A percentile compares a stretch with the other conserved stretches of the same genome.
These are phyloP conservation scores for Antechinus flavipes DNA, from an alignment of 2,113 vertebrate species.

Conservation along the genomic window DNA sequence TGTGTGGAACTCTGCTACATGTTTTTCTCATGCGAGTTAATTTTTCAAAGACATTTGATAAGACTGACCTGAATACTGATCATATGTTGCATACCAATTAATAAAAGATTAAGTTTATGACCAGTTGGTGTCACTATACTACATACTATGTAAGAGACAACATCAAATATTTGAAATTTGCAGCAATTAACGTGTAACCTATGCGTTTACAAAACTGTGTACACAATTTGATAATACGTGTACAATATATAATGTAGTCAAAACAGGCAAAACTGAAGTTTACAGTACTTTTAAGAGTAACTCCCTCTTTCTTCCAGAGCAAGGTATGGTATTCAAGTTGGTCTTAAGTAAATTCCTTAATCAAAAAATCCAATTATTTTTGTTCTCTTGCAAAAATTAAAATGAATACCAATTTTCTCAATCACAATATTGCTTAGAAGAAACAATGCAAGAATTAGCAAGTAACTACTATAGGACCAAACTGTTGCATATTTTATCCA, in stretches of 20 bases:
- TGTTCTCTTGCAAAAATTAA: conserved; percentile 61
- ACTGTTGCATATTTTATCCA: neutral
- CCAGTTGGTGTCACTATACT: neutral
- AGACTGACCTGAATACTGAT: neutral
- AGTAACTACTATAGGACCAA: conserved; percentile 46
- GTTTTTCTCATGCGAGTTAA: neutral
- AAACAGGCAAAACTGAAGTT: neutral
- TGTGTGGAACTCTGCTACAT: neutral
- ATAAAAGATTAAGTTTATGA: neutral
- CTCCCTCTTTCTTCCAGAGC: conserved; percentile 3
- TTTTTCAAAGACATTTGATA: neutral
- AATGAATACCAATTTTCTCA: conserved; percentile 49
- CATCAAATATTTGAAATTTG: neutral
- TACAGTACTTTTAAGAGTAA: conserved; percentile 27
- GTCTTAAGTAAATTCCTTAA: conserved; percentile 19
- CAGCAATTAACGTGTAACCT: neutral
- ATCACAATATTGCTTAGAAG: conserved; percentile 81
- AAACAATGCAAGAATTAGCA: conserved; percentile 49
- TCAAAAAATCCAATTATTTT: neutral
- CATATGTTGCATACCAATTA: neutral
- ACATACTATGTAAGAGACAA: neutral
- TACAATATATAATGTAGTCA: neutral
- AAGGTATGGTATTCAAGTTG: conserved; percentile 33
- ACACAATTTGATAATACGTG: neutral
- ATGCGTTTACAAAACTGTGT: neutral